These are phyloP conservation scores for Anoncus sp. DNA, from an alignment of 2,888 invertebrate genomes.

Conservation along the genomic window DNA sequence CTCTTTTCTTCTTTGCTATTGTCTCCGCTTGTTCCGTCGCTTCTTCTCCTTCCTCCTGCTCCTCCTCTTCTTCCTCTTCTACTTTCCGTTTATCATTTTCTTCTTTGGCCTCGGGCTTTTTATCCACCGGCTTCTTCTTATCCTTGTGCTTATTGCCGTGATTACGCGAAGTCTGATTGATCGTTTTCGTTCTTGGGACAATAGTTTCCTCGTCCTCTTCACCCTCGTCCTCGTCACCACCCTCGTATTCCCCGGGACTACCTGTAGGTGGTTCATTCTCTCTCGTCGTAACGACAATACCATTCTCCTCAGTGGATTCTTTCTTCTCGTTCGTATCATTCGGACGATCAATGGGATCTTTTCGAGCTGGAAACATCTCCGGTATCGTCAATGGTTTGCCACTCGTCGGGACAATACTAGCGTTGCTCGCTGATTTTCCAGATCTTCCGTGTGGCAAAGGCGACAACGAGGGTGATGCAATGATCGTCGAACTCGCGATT, in stretches of 20 bases:
- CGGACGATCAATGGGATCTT: slow-evolving; percentile 37
- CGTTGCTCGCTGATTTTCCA: slow-evolving; percentile 30
- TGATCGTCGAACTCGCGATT: slow-evolving; percentile 69
- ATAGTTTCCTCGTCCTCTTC: slow-evolving; percentile 79
- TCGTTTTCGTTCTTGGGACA: slow-evolving; percentile 71
- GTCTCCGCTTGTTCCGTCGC: slow-evolving; percentile 71
- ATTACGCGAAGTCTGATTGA: slow-evolving; percentile 62
- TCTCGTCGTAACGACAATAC: slow-evolving; percentile 64
- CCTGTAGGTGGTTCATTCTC: slow-evolving; percentile 76
- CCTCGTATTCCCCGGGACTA: slow-evolving; percentile 81
- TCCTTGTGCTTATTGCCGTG: slow-evolving; percentile 58
- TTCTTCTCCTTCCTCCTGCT: slow-evolving; percentile 66
- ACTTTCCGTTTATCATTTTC: slow-evolving; percentile 71
- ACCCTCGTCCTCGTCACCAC: slow-evolving; percentile 82
- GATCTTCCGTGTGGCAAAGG: slow-evolving; percentile 61
- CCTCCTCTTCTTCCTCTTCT: slow-evolving; percentile 70
- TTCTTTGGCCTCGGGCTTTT: slow-evolving; percentile 64
- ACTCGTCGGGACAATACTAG: slow-evolving; percentile 45
- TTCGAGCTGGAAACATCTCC: slow-evolving; percentile 69
- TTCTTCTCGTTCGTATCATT: slow-evolving; percentile 64
- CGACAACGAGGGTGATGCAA: slow-evolving; percentile 67
- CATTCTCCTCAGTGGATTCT: slow-evolving; percentile 68
- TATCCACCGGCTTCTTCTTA: slow-evolving; percentile 63
- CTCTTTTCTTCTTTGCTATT: slow-evolving; percentile 48
- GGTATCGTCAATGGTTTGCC: slow-evolving; percentile 76